A percentile compares a stretch with the other conserved stretches of the same genome.
phyloP scores from a whole-genome alignment of 1,140 invertebrate species.

The Dreissena polymorpha region DNA sequence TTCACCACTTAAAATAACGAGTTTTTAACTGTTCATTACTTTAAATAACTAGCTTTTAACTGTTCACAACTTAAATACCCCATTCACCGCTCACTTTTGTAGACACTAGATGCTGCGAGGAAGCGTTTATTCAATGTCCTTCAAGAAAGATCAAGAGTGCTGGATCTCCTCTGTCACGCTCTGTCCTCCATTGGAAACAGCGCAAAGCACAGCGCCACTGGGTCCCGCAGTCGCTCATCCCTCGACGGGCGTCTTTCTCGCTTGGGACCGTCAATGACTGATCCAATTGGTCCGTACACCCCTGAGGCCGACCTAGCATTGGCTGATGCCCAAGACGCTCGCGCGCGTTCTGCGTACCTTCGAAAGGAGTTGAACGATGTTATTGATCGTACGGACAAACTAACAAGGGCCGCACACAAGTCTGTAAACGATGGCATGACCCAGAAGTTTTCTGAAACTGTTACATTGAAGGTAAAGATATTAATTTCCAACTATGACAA shows the following conservation, averaged over 20 bases:
- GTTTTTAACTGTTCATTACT: too few relatives aligned
- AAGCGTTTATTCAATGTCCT: slow-evolving; percentile 71
- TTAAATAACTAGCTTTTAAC: too few relatives aligned
- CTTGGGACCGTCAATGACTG: slow-evolving; percentile 60
- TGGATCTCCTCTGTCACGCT: slow-evolving; percentile 77
- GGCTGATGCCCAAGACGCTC: slow-evolving; percentile 71
- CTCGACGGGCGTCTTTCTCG: slow-evolving; percentile 63
- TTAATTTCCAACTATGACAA: neutral
- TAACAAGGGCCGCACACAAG: slow-evolving; percentile 75
- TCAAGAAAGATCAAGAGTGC: slow-evolving; percentile 76
- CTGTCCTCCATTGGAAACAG: slow-evolving; percentile 65
- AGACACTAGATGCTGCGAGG: slow-evolving; percentile 74
- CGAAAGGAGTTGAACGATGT: slow-evolving; percentile 69
- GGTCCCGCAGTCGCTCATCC: slow-evolving; percentile 54
- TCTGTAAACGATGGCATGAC: slow-evolving; percentile 78
- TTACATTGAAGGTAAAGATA: slow-evolving; percentile 74
- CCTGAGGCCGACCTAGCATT: slow-evolving; percentile 75
- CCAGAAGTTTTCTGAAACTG: slow-evolving; percentile 77
- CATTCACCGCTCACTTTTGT: slow-evolving; percentile 28
- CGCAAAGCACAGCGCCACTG: slow-evolving; percentile 33
- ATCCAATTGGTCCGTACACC: slow-evolving; percentile 77
- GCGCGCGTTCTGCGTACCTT: slow-evolving; percentile 69
- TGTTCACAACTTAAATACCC: too few relatives aligned
- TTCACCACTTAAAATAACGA: too few relatives aligned
- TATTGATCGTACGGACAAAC: slow-evolving; percentile 72